Conservation (phyloP, 2,888 invertebrate genomes). For the Cerastoderma edule region DNA sequence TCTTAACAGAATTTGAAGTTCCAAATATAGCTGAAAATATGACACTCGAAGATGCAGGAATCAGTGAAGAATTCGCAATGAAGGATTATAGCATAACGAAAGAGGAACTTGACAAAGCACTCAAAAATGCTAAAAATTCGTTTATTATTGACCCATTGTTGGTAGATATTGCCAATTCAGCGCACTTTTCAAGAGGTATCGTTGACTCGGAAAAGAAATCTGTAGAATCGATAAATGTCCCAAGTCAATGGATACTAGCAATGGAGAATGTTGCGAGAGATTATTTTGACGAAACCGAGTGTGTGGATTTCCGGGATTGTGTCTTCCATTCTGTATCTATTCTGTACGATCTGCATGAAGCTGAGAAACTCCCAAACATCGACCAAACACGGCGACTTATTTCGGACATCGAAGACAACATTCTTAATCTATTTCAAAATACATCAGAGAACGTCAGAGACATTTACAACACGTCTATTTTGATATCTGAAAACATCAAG, state of each 20-base stretch:
- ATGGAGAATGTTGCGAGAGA: constrained; percentile 38
- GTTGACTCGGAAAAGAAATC: constrained; percentile 6
- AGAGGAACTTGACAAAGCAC: constrained; percentile 29
- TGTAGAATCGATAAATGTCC: constrained; percentile 14
- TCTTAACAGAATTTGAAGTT: neutral
- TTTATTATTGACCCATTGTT: constrained; percentile 4
- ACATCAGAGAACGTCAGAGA: constrained; percentile 19
- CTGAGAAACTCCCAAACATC: constrained; percentile 35
- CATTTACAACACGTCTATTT: constrained; percentile 1
- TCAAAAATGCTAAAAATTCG: constrained; percentile 20
- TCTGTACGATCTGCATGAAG: constrained; percentile 38
- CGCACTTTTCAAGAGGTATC: constrained; percentile 12
- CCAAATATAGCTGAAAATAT: constrained; percentile 15
- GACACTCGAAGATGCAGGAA: constrained; percentile 33
- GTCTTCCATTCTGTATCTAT: constrained; percentile 31
- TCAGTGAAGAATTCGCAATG: constrained; percentile 30
- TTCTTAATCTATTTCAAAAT: constrained; percentile 32
- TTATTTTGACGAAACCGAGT: constrained; percentile 33
- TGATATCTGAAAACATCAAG: neutral
- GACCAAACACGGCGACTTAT: constrained; percentile 22
- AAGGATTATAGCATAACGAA: constrained; percentile 40
- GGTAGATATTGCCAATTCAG: neutral
- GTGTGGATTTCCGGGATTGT: constrained; percentile 47
- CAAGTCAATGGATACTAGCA: constrained; percentile 44
- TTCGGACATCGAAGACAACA: constrained; percentile 34